Evolutionary conservation across 1,140 invertebrate species (phyloP), one percentile per base, ranked within the genome.

Genomic region (Thaumetopoea pityocampa): DNA sequence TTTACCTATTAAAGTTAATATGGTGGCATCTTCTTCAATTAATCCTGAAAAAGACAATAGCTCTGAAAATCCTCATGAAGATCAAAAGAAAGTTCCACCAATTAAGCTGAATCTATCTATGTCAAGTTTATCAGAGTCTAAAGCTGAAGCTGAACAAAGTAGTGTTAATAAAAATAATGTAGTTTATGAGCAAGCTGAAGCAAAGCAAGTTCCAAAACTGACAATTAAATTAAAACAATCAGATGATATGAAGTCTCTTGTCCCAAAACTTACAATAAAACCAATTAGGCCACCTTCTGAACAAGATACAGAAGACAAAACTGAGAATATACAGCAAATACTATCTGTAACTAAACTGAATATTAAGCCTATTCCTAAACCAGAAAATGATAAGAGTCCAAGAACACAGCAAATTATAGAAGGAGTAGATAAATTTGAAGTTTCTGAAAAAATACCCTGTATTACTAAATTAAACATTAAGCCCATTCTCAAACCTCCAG

Each of bases 401-500:
- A 48, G 10, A 29, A 23, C 29, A 14, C 32, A 50, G 12, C 10
- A 33, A 12, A 5, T 20, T 2, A 16, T 5, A 9, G 32, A 46
- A 23, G 9, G 22, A 22, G 19, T 24, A 20, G 9, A 29, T 27
- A 51, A 51, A 30, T 29, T 42, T 24, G 54, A 59, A 28, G 32
- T 20, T 17, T 61, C 55, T 41, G 58, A 63, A 41, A 35, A 61
- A 52, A 60, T 79, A 52, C 67, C 72, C 33, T 59, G 44, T 51
- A 47, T 84, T 20, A 73, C 74, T 22, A 85, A 85, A 67, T 53
- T 85, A 42, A 85, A 83, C 47, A 85, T 81, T 12, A 85, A 85
- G 61, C 79, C 70, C 23, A 64, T 83, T n/a, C 62, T 51, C 7
- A 84, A 69, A 51, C 67, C 69, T 28, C 60, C 77, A 35, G 83